Evolutionary conservation across 2,888 invertebrate species (phyloP).

Genomic region (Drosophila koepferae): DNA sequence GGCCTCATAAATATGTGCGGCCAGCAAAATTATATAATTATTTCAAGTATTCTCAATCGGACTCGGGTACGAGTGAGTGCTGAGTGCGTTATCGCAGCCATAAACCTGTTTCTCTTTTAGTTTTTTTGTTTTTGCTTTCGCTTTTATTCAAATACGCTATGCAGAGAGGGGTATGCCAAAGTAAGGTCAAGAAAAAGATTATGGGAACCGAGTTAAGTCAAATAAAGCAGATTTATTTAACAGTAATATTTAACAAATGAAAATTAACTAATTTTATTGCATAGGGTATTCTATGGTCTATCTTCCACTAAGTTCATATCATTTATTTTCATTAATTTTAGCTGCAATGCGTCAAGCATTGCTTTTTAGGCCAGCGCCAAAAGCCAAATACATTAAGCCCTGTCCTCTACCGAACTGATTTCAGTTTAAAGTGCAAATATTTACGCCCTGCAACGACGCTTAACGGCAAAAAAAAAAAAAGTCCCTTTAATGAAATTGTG

Average conservation of each 20-base stretch:
- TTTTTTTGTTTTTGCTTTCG: slow-evolving; percentile 18
- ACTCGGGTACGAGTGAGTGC: slow-evolving; percentile 47
- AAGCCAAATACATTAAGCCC: slow-evolving; percentile 48
- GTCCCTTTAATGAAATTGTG: slow-evolving; percentile 71
- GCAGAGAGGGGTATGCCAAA: not conserved
- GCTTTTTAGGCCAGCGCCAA: slow-evolving; percentile 50
- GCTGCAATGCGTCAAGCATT: slow-evolving; percentile 16
- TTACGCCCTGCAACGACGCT: slow-evolving; percentile 53
- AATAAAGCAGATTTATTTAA: no score
- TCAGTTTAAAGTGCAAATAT: slow-evolving; percentile 74
- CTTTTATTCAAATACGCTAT: slow-evolving; percentile 16
- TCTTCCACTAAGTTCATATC: not conserved
- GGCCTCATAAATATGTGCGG: slow-evolving; percentile 70
- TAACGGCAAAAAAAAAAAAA: slow-evolving; percentile 52
- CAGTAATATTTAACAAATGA: not conserved
- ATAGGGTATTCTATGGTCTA: slow-evolving; percentile 13
- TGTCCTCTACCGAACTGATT: slow-evolving; percentile 44
- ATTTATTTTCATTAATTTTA: slow-evolving; percentile 15
- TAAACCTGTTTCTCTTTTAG: slow-evolving; percentile 45
- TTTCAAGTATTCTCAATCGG: slow-evolving; percentile 66
- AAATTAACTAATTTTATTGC: not conserved
- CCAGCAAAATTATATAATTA: slow-evolving; percentile 79
- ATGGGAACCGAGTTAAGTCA: no score
- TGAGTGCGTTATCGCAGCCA: slow-evolving; percentile 52
- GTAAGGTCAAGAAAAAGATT: not conserved